phyloP scores from a whole-genome alignment of 1,140 invertebrate genomes.

The Ceratosolen solmsi region DNA sequence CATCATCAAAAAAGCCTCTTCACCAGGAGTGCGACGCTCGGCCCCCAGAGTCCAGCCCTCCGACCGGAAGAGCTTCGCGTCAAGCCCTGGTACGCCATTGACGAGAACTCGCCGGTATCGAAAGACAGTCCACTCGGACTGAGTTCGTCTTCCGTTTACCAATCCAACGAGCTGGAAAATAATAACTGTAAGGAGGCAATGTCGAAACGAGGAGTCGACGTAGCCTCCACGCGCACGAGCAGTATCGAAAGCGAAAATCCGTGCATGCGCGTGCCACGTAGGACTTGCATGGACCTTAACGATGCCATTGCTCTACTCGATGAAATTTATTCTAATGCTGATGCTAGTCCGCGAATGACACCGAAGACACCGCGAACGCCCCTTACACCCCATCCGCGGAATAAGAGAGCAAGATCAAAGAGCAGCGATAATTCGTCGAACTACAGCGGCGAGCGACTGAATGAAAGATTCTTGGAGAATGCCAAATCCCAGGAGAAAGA shows the following conservation, averaged over 20 bases:
- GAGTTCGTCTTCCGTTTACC: neutral
- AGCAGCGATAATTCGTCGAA: slow-evolving; percentile 71
- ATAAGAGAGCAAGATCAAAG: slow-evolving; percentile 67
- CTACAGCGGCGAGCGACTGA: slow-evolving; percentile 67
- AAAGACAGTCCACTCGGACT: slow-evolving; percentile 48
- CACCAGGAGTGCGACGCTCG: slow-evolving; percentile 18
- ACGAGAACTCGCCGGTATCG: neutral
- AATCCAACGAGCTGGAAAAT: slow-evolving; percentile 44
- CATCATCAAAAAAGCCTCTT: slow-evolving; percentile 41
- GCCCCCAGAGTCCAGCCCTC: slow-evolving; percentile 56
- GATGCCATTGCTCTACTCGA: slow-evolving; percentile 70
- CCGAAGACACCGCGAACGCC: slow-evolving; percentile 68
- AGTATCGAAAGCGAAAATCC: slow-evolving; percentile 60
- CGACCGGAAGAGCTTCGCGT: slow-evolving; percentile 67
- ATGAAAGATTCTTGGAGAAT: slow-evolving; percentile 57
- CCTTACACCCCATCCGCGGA: slow-evolving; percentile 63
- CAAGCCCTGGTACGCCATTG: slow-evolving; percentile 60
- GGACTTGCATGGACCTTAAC: slow-evolving; percentile 69
- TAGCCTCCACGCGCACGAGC: slow-evolving; percentile 65
- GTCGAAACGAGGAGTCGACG: slow-evolving; percentile 33
- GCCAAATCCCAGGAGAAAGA: slow-evolving; percentile 59
- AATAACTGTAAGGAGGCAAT: neutral
- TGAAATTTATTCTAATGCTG: slow-evolving; percentile 69
- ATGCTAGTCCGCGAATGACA: slow-evolving; percentile 67
- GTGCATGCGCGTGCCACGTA: slow-evolving; percentile 55